A percentile compares a stretch with the other conserved stretches of the same genome.
These are phyloP conservation scores for Stomatorhinus walkeri DNA, from an alignment of 2,797 vertebrate genomes.

Conservation along the genomic window DNA sequence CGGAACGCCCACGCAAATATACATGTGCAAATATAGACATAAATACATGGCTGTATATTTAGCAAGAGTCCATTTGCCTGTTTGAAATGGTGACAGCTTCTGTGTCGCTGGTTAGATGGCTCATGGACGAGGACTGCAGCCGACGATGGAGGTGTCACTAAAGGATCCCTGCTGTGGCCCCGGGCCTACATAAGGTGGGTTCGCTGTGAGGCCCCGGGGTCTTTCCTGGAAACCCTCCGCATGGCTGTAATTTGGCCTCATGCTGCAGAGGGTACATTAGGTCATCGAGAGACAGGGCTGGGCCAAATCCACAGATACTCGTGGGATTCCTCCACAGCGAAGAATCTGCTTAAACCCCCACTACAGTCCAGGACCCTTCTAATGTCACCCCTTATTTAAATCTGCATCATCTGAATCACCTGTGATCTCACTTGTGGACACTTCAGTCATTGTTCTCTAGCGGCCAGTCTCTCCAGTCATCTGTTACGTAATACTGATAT, in stretches of 20 bases:
- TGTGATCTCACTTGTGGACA: slow-evolving; percentile 5
- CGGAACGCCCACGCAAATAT: slow-evolving; percentile 14
- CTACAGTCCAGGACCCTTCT: neutral
- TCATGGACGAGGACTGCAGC: neutral
- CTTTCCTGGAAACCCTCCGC: slow-evolving; percentile 37
- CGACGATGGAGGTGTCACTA: neutral
- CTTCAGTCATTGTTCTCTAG: neutral
- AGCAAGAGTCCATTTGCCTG: slow-evolving; percentile 5
- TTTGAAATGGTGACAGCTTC: neutral
- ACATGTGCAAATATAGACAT: slow-evolving; percentile 24
- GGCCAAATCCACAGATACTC: slow-evolving; percentile 3
- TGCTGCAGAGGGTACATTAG: slow-evolving; percentile 37
- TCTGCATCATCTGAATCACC: neutral
- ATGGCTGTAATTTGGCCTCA: slow-evolving; percentile 33
- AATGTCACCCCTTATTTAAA: neutral
- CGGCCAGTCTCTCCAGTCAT: neutral
- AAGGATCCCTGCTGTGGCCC: neutral
- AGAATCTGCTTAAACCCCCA: neutral
- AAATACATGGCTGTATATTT: slow-evolving; percentile 25
- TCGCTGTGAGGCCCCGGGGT: neutral
- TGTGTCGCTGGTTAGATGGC: neutral
- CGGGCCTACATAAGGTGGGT: neutral
- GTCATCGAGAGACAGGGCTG: slow-evolving; percentile 25
- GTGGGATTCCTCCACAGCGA: slow-evolving; percentile 2
- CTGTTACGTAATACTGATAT: neutral